Percentiles rank a stretch among this genome's conserved stretches.
These are phyloP conservation scores for Macropus fuliginosus DNA, from an alignment of 2,797 vertebrate species.

Conservation along the genomic window DNA sequence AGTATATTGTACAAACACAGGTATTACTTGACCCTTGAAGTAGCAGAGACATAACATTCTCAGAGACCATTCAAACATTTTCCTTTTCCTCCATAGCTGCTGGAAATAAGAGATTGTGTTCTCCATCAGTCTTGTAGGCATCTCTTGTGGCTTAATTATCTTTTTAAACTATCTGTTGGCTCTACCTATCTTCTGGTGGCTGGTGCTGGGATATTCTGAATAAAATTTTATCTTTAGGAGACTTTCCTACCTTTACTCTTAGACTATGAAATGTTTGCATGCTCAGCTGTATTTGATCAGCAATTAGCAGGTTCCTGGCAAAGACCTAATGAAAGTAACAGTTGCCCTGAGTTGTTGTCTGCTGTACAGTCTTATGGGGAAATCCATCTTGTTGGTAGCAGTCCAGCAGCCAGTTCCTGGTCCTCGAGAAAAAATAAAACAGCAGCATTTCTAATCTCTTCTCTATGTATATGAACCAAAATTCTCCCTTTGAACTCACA, in stretches of 20 bases:
- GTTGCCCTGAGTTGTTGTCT: background rate
- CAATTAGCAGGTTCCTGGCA: background rate
- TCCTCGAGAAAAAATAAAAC: slow-evolving; percentile 21
- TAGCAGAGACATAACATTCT: background rate
- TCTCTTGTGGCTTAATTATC: background rate
- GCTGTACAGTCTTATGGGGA: background rate
- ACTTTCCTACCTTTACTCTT: background rate
- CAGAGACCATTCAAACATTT: background rate
- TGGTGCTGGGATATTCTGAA: background rate
- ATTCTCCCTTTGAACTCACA: slow-evolving; percentile 67
- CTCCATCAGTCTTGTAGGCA: background rate
- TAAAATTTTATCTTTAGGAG: background rate
- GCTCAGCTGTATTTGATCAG: background rate
- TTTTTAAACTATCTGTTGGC: background rate
- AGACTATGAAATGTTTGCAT: background rate
- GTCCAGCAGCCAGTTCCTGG: background rate
- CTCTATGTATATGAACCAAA: slow-evolving; percentile 73
- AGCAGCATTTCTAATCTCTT: slow-evolving; percentile 52
- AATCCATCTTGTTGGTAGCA: background rate
- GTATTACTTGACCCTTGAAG: background rate
- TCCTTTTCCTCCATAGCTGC: background rate
- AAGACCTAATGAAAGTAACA: background rate
- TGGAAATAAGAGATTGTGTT: background rate
- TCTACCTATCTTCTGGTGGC: background rate
- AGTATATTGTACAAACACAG: background rate